Evolutionary conservation across 2,888 invertebrate species (phyloP).

Genomic region (Eupithecia abbreviata): DNA sequence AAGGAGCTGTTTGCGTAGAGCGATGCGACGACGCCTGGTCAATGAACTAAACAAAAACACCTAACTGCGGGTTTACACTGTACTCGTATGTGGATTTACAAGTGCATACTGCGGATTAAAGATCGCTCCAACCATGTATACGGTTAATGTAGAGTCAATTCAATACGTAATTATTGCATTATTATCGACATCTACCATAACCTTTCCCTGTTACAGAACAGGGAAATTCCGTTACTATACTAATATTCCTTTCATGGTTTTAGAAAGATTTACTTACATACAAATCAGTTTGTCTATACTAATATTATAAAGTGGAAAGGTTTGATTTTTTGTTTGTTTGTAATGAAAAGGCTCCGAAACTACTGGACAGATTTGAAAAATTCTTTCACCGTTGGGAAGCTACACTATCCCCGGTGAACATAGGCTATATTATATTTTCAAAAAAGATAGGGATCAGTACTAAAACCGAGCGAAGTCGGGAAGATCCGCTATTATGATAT

Average conservation of each 20-base stretch:
- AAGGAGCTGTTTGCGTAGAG: conserved; percentile 78
- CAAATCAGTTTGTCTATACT: too few relatives aligned
- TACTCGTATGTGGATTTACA: conserved; percentile 37
- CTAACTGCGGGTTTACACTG: conserved; percentile 62
- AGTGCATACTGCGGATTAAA: conserved; percentile 48
- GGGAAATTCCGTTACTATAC: background rate
- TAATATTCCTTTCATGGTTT: background rate
- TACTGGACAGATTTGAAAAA: too few relatives aligned
- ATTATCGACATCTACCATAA: background rate
- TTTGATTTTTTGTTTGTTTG: too few relatives aligned
- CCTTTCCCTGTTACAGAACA: background rate
- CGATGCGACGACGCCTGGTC: conserved; percentile 68
- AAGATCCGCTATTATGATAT: too few relatives aligned
- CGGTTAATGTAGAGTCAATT: background rate
- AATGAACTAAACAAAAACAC: conserved; percentile 83
- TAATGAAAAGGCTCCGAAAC: too few relatives aligned
- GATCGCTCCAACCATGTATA: conserved; percentile 12
- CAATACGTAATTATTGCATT: background rate
- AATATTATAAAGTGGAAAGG: too few relatives aligned
- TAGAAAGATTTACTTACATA: background rate
- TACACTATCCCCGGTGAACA: too few relatives aligned
- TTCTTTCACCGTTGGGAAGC: too few relatives aligned
- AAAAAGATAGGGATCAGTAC: background rate
- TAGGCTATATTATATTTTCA: too few relatives aligned
- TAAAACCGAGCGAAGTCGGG: too few relatives aligned